phyloP scores from a whole-genome alignment of 2,888 invertebrate genomes.

The Caenorhabditis zanzibari region DNA sequence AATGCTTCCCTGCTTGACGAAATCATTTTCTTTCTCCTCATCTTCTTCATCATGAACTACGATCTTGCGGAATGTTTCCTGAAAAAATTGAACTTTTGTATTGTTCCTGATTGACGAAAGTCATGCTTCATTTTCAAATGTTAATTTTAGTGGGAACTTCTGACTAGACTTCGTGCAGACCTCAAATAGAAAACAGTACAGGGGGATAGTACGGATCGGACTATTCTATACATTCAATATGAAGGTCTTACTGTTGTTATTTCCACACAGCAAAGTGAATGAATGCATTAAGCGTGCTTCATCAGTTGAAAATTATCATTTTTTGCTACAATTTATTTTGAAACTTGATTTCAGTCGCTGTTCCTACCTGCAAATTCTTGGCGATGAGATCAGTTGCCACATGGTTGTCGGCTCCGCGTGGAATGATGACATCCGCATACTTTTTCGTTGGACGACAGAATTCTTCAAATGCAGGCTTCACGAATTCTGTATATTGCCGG shows the following conservation, averaged over 20 bases:
- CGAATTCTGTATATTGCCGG: conserved; percentile 86
- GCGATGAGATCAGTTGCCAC: conserved; percentile 98
- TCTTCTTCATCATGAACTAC: conserved; percentile 38
- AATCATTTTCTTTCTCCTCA: conserved; percentile 51
- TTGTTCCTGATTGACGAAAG: not conserved
- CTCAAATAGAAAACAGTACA: not conserved
- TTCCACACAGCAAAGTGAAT: conserved; percentile 29
- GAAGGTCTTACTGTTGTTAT: conserved; percentile 43
- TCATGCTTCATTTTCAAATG: too few species aligned
- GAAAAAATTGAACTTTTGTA: conserved; percentile 26
- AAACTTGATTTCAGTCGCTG: not conserved
- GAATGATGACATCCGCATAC: conserved; percentile 99
- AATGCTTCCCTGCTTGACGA: conserved; percentile 43
- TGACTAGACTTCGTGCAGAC: not conserved
- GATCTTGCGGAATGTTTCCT: conserved; percentile 66
- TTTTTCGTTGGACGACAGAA: conserved; percentile 93
- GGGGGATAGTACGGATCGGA: too few species aligned
- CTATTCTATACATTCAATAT: conserved; percentile 40
- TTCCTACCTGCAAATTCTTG: conserved; percentile 91
- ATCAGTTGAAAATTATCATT: conserved; percentile 34
- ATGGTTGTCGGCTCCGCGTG: conserved; percentile 95
- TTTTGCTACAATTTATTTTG: conserved; percentile 31
- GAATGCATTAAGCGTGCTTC: conserved; percentile 30
- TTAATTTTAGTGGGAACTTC: not conserved
- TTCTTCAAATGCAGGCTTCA: conserved; percentile 98